Evolutionary conservation across 2,113 vertebrate species (phyloP), one percentile per base, ranked within the genome.

Genomic region (Callospermophilus lateralis): DNA sequence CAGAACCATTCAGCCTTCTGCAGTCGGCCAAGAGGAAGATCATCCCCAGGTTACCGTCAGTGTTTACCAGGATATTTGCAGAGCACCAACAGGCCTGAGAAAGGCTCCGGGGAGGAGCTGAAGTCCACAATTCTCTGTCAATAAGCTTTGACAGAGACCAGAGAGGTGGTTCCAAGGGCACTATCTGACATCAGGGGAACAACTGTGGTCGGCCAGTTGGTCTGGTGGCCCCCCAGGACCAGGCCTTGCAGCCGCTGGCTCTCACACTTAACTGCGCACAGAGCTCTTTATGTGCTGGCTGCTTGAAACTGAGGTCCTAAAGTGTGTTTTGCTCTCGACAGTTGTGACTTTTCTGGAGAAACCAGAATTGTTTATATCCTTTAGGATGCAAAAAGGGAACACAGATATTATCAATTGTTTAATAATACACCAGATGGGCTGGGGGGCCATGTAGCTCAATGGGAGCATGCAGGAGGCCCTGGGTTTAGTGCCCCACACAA

Each of bases 71-170:
- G 3, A 11, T 28, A 22, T 76, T 55, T 42, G 15, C 68, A 24
- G 26, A 30, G 32, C n/a, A 32, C 51, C 34, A 34, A 26, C 16
- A 42, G 10, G n/a, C 53, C 87, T 3, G 55, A 51, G 65, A 73
- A 73, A 79, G 74, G 4, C 19, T 73, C 77, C 32, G 2, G 30
- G 45, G 12, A 30, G 34, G 70, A 39, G 42, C 7, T 34, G 53
- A 34, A 4, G 7, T 45, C 80, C 32, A 53, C 20, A 8, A 22
- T 58, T 22, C 19, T 58, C 55, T 58, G 55, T 58, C 77, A 9
- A 8, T 2, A n/a, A 42, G 58, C n/a, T 13, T 68, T 8, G 3
- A 1, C 20, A 65, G 30, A 17, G 39, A 61, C 9, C 8, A 0
- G 0, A 61, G 28, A n/a, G 6, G 1, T 6, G 67, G 65, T 65